A percentile compares a stretch with the other conserved stretches of the same genome.
These are phyloP conservation scores for Drosophila fulvimacula DNA, from an alignment of 2,888 invertebrate genomes.

Conservation along the genomic window DNA sequence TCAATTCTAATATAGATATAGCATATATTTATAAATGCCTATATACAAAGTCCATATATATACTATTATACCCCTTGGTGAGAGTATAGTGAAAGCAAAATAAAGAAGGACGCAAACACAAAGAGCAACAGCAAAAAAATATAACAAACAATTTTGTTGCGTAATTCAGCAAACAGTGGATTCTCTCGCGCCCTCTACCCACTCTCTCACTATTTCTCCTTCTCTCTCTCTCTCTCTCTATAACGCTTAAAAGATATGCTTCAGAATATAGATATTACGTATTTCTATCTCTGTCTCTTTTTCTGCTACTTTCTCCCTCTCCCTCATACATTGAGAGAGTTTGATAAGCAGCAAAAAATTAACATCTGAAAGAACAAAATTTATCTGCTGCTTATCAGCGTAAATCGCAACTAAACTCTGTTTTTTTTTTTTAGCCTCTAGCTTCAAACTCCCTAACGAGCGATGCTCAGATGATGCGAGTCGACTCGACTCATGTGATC, in stretches of 20 bases:
- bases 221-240: background rate
- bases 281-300: background rate
- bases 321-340: background rate
- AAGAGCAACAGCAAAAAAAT: slow-evolving; percentile 2
- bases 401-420: background rate
- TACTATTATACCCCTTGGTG: background rate
- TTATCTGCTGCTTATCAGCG: slow-evolving; percentile 34
- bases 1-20: background rate
- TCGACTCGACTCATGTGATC: slow-evolving; percentile 8
- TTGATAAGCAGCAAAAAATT: slow-evolving; percentile 13
- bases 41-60: background rate
- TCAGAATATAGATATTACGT: background rate
- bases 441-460: slow-evolving; percentile 9
- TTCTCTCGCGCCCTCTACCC: background rate
- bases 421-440: background rate
- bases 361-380: slow-evolving; percentile 5
- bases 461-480: slow-evolving; percentile 3
- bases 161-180: slow-evolving; percentile 4
- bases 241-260: background rate
- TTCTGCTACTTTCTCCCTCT: background rate
- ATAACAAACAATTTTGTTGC: slow-evolving; percentile 1
- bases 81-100: slow-evolving; percentile 11
- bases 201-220: too few relatives aligned
- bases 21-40: background rate
- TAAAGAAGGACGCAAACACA: background rate